Conservation (phyloP, 1,140 invertebrate species). For the Eulimnadia texana region DNA sequence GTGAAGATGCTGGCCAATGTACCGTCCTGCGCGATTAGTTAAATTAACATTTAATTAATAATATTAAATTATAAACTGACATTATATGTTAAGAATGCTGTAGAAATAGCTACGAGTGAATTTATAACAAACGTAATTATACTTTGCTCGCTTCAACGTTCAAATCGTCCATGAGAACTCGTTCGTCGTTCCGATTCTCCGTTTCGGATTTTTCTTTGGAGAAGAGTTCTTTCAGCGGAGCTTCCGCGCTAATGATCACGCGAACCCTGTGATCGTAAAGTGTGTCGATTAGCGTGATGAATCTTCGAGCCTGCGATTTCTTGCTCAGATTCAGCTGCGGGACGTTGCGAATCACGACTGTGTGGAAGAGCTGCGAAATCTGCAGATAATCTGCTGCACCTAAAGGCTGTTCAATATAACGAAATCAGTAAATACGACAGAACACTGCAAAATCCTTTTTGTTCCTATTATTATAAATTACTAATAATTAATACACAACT, state of each 20-base stretch:
- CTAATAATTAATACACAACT: too few species aligned
- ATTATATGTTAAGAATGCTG: background rate
- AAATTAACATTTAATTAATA: conserved; percentile 14
- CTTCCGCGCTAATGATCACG: conserved; percentile 63
- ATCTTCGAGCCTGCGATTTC: conserved; percentile 74
- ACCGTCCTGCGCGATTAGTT: conserved; percentile 27
- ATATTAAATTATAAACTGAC: conserved; percentile 9
- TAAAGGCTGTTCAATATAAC: conserved; percentile 44
- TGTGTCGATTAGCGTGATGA: conserved; percentile 94
- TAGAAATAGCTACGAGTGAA: conserved; percentile 17
- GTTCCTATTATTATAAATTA: too few species aligned
- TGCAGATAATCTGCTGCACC: conserved; percentile 89
- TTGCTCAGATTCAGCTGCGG: conserved; percentile 61
- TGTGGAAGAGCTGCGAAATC: conserved; percentile 84
- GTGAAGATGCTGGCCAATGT: conserved; percentile 71
- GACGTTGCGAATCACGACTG: conserved; percentile 78
- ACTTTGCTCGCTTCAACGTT: conserved; percentile 10
- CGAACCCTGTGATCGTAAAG: conserved; percentile 86
- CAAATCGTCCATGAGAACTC: conserved; percentile 69
- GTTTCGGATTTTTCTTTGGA: conserved; percentile 30
- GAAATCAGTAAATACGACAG: too few species aligned
- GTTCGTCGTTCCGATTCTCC: conserved; percentile 50
- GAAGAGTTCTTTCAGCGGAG: conserved; percentile 61
- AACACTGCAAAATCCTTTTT: too few species aligned
- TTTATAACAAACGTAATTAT: conserved; percentile 11